Evolutionary conservation across 2,888 invertebrate species (phyloP).

Genomic region (Melinaea marsaeus): DNA sequence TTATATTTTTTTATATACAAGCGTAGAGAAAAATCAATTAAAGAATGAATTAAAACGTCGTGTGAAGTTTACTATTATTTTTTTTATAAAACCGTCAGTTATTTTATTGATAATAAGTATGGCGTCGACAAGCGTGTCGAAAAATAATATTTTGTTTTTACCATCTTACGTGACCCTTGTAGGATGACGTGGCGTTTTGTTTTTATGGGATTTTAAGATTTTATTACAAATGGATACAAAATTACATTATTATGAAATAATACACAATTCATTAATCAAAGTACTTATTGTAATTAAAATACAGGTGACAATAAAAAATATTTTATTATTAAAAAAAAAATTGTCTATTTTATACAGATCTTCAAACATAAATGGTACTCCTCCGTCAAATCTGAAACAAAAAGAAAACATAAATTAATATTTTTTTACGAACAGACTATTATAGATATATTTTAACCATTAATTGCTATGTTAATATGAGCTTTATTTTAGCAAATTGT

Average conservation of each 20-base stretch:
- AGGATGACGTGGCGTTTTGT: conserved; percentile 56
- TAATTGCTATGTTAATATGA: conserved; percentile 1
- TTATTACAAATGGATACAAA: conserved; percentile 1
- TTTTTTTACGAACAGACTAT: not conserved
- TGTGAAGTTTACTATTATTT: conserved; percentile 21
- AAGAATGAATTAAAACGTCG: conserved; percentile 12
- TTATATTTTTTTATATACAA: not conserved
- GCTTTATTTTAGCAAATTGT: conserved; percentile 19
- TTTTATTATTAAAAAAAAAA: no score
- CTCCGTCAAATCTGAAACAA: conserved; percentile 13
- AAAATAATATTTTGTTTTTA: conserved; percentile 66
- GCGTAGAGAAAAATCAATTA: not conserved
- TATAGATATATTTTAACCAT: not conserved
- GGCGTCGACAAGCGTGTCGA: conserved; percentile 66
- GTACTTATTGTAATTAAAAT: no score
- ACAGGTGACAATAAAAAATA: no score
- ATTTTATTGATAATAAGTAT: conserved; percentile 59
- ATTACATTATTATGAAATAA: not conserved
- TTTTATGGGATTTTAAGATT: conserved; percentile 29
- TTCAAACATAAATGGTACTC: no score
- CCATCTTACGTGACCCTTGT: conserved; percentile 57
- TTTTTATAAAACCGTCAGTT: conserved; percentile 30
- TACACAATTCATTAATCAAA: no score
- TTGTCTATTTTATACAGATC: no score
- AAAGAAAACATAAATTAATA: conserved; percentile 1